These are phyloP conservation scores for Cygnus buccinator DNA, from an alignment of 2,113 vertebrate species.

Conservation along the genomic window DNA sequence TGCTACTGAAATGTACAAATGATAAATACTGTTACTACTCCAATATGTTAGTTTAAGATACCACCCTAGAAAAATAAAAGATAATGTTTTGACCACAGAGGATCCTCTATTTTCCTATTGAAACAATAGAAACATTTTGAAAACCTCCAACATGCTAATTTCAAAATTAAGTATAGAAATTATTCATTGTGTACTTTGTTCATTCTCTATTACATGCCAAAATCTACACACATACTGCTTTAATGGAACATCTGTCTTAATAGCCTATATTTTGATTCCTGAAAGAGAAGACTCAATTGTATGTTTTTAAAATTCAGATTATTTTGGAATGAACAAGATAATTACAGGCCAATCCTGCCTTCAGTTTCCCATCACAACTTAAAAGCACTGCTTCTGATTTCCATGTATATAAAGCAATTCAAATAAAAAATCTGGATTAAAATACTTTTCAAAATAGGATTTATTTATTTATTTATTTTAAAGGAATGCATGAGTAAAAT, in stretches of 20 bases:
- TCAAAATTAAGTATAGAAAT: slow-evolving; percentile 10
- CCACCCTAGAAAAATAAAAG: slow-evolving; percentile 8
- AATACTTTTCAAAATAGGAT: background rate
- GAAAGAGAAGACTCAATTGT: background rate
- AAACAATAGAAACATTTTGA: background rate
- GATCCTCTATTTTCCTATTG: background rate
- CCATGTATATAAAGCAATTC: background rate
- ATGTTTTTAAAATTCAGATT: slow-evolving; percentile 5
- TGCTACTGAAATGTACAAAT: background rate
- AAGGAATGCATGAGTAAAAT: background rate
- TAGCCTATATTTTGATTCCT: slow-evolving; percentile 1
- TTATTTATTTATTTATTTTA: background rate
- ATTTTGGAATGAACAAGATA: slow-evolving; percentile 20
- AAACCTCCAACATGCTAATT: slow-evolving; percentile 8
- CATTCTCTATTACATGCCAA: background rate
- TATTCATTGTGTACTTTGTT: background rate
- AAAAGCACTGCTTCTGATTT: slow-evolving; percentile 1
- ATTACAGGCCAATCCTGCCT: background rate
- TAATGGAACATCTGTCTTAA: background rate
- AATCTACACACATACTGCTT: background rate
- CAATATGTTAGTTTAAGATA: slow-evolving; percentile 2
- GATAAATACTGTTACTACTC: background rate
- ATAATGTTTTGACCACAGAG: slow-evolving; percentile 15
- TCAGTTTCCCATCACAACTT: background rate
- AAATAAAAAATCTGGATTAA: background rate